Base-by-base conservation (phyloP, 2,888 invertebrate genomes). In the Parthenolecanium corni region DNA sequence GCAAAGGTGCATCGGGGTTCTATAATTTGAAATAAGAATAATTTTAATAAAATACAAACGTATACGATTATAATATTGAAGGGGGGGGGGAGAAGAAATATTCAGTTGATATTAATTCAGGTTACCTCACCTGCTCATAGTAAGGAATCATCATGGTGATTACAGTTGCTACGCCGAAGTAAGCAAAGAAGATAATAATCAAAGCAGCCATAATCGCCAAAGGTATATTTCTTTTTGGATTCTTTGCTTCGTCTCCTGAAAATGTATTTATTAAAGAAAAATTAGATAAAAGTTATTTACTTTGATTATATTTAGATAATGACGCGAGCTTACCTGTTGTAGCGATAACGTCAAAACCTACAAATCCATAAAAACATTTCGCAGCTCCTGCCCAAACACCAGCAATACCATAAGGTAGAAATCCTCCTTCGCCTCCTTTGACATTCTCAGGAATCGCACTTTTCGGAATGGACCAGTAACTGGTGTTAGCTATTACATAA, bases 131-230 rank as follows among this genome's bases (percentile, higher is more conserved):
- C 79, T 90, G 89, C 38, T 80, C 74, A 72, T 85, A 94, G 74
- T 91, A 95, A 3, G 96, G 96, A 79, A 85, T 80, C 88, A 95
- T 92, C 82, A 97, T 84, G 0, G 96, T 96, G 63, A 96, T 74
- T 0, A 95, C 88, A 0, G 89, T 85, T 0, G 95, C 90, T 46
- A 96, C 85, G 23, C 89, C 86, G 73, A 94, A 92, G 76, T 96
- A 97, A 0, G 92, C 85, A 5, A 85, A 71, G 71, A 93, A 94
- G 61, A 93, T 89, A 64, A 91, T 81, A 4, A 84, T 73, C 62
- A 96, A 75, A 0, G 93, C 92, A 2, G 89, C 71, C 0, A 92
- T 83, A 66, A 96, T 94, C 24, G 93, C 86, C 46, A 94, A 74
- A 0, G 96, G 96, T 65, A 96, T 95, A 68, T 90, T 85, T 66